A percentile compares a stretch with the other conserved stretches of the same genome.
phyloP scores from a whole-genome alignment of 2,888 invertebrate species.

The Smittia sp. region DNA sequence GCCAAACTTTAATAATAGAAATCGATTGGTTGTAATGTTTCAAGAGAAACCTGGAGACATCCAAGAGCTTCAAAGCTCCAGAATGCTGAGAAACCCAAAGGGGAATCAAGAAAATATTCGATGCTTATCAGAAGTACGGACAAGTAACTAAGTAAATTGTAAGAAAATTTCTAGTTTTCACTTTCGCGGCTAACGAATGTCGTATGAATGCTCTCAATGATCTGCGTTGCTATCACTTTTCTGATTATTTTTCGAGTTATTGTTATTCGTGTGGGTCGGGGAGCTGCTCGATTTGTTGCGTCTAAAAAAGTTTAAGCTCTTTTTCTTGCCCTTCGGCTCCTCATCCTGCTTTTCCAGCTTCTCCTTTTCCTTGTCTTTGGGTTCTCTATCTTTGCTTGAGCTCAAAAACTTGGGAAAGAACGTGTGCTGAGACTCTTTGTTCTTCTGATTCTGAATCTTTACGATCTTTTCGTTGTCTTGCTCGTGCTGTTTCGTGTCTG shows the following conservation, averaged over 20 bases:
- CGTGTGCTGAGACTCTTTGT: slow-evolving; percentile 33
- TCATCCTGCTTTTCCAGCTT: slow-evolving; percentile 43
- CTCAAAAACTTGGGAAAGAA: slow-evolving; percentile 39
- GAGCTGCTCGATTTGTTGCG: slow-evolving; percentile 26
- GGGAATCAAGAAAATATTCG: too few relatives aligned
- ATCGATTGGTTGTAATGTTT: too few relatives aligned
- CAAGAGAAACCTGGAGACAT: too few relatives aligned
- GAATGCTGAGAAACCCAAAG: too few relatives aligned
- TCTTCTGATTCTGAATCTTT: slow-evolving; percentile 34
- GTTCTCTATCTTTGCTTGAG: slow-evolving; percentile 42
- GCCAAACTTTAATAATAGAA: too few relatives aligned
- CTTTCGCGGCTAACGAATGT: too few relatives aligned
- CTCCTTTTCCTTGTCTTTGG: slow-evolving; percentile 48
- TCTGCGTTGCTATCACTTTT: slow-evolving; percentile 28
- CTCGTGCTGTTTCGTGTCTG: neutral
- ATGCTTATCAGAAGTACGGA: too few relatives aligned
- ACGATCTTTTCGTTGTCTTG: slow-evolving; percentile 22
- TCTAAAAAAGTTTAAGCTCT: slow-evolving; percentile 36
- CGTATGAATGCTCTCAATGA: neutral
- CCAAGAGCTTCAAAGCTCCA: too few relatives aligned
- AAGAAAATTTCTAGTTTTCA: too few relatives aligned
- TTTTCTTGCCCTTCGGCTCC: slow-evolving; percentile 29
- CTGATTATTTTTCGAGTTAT: slow-evolving; percentile 2
- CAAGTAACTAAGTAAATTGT: too few relatives aligned
- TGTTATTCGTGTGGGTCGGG: slow-evolving; percentile 11